These are phyloP conservation scores for Hydrotaea cyrtoneurina DNA, from an alignment of 2,888 invertebrate species.

Conservation along the genomic window DNA sequence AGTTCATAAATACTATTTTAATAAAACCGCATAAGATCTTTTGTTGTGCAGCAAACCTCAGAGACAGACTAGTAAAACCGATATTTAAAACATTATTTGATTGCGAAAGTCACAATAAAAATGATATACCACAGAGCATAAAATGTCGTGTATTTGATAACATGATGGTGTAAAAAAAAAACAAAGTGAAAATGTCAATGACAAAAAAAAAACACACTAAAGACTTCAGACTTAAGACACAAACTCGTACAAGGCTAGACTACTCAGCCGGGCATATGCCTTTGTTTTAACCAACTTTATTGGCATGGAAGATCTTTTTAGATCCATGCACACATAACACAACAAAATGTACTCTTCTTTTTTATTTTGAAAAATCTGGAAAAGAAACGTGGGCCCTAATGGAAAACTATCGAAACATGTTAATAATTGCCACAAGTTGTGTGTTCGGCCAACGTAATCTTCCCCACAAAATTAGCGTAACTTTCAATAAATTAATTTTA, in stretches of 20 bases:
- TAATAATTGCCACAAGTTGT: background rate
- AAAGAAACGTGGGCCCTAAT: background rate
- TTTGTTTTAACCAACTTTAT: too few relatives aligned
- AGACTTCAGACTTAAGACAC: slow-evolving; percentile 33
- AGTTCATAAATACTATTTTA: too few relatives aligned
- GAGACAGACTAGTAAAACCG: too few relatives aligned
- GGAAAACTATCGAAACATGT: background rate
- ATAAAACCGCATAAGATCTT: too few relatives aligned
- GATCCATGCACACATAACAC: background rate
- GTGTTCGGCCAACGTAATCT: background rate
- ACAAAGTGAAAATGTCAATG: slow-evolving; percentile 4
- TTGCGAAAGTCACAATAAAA: background rate
- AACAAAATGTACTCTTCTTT: background rate
- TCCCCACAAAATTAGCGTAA: background rate
- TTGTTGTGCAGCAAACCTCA: too few relatives aligned
- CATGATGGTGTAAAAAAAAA: background rate
- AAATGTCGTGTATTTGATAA: background rate
- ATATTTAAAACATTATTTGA: background rate
- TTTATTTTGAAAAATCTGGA: background rate
- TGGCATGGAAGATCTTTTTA: too few relatives aligned
- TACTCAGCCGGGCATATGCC: too few relatives aligned
- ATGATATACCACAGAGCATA: background rate
- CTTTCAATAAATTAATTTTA: background rate
- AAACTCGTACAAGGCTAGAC: slow-evolving; percentile 4
- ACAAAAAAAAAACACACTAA: background rate